Evolutionary conservation across 2,797 vertebrate genomes (phyloP).

Genomic region (Cynodonichthys magdalenae): DNA sequence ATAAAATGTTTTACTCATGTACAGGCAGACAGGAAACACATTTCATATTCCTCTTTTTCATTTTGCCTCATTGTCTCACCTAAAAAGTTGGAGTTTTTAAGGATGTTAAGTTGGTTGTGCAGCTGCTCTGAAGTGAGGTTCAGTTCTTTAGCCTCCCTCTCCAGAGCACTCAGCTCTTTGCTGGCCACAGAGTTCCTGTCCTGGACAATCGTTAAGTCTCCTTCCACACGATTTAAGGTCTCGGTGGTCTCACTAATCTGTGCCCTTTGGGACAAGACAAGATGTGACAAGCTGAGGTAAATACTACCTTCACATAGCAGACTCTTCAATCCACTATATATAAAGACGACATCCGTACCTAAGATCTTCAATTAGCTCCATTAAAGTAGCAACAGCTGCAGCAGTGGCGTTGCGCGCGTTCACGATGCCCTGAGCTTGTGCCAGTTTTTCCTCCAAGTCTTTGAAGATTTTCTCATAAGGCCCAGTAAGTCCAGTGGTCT

Average conservation of each 20-base stretch:
- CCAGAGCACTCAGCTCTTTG: slow-evolving; percentile 86
- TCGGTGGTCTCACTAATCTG: slow-evolving; percentile 91
- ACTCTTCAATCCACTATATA: neutral
- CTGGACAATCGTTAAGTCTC: slow-evolving; percentile 87
- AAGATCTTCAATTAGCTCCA: slow-evolving; percentile 88
- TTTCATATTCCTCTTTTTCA: neutral
- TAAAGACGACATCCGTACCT: slow-evolving; percentile 57
- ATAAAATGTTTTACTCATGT: neutral
- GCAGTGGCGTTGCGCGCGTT: slow-evolving; percentile 87
- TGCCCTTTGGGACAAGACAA: slow-evolving; percentile 69
- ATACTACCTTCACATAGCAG: neutral
- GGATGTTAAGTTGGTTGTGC: slow-evolving; percentile 84
- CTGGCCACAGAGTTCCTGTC: slow-evolving; percentile 92
- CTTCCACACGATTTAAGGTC: slow-evolving; percentile 87
- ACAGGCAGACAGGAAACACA: too few species aligned
- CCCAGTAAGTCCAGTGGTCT: slow-evolving; percentile 88
- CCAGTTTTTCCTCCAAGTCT: slow-evolving; percentile 87
- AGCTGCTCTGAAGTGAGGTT: slow-evolving; percentile 89
- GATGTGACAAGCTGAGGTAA: neutral
- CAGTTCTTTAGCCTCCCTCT: slow-evolving; percentile 87
- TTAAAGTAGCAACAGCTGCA: slow-evolving; percentile 80
- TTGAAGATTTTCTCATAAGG: slow-evolving; percentile 87
- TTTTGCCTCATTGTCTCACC: slow-evolving; percentile 75
- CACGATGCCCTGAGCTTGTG: slow-evolving; percentile 84
- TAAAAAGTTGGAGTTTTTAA: slow-evolving; percentile 95